phyloP scores from a whole-genome alignment of 2,888 invertebrate species.

The Fragum sueziense region DNA sequence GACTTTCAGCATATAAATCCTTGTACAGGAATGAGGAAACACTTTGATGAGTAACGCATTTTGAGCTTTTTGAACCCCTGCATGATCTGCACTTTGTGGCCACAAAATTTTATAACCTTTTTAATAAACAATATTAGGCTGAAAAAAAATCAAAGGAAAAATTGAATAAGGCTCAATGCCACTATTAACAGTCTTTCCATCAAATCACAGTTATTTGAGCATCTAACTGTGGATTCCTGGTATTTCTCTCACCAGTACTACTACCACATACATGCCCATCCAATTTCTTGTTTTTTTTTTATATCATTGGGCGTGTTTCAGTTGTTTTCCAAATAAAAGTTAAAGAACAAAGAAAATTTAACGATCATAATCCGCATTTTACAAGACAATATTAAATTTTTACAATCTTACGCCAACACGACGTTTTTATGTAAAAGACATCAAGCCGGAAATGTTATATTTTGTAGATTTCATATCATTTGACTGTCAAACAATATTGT shows the following conservation, averaged over 20 bases:
- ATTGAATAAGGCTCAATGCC: too few species aligned
- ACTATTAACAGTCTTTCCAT: too few species aligned
- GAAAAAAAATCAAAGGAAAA: too few species aligned
- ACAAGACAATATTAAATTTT: conserved; percentile 8
- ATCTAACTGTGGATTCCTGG: too few species aligned
- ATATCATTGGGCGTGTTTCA: background rate
- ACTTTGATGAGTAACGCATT: background rate
- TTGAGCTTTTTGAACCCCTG: too few species aligned
- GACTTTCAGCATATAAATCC: background rate
- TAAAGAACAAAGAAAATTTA: conserved; percentile 1
- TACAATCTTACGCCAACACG: background rate
- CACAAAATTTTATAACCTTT: too few species aligned
- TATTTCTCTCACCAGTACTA: too few species aligned
- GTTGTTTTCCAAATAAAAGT: background rate
- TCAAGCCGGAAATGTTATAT: conserved; percentile 20
- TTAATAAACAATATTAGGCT: too few species aligned
- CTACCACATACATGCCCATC: too few species aligned
- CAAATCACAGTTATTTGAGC: too few species aligned
- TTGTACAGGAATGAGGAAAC: background rate
- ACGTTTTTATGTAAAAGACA: conserved; percentile 17
- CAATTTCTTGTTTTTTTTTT: too few species aligned
- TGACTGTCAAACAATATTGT: conserved; percentile 16
- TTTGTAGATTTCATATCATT: conserved; percentile 1
- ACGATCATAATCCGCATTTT: background rate
- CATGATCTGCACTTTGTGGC: too few species aligned